Evolutionary conservation across 2,888 invertebrate genomes (phyloP), one percentile per base, ranked within the genome.

Genomic region (Euclidia mi): DNA sequence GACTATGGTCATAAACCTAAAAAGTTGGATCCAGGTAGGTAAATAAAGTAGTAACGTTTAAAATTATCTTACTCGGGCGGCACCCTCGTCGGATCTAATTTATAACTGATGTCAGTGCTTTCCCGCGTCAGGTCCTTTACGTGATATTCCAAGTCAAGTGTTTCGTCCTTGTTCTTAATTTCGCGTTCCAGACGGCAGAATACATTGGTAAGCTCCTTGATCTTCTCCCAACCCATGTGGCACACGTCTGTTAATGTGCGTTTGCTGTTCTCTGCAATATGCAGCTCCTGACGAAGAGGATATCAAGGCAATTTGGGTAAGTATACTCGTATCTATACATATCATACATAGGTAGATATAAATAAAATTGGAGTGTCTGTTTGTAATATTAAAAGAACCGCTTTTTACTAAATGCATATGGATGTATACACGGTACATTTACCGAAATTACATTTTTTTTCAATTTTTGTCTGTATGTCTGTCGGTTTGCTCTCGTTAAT

Each of bases 101-200:
- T 98, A 85, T 96, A 98, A 35, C 97, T 97, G 60, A 98, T 97
- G 81, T 96, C 96, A 0, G 97, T 95, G 47, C 97, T 96, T 58
- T 96, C 95, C 68, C 97, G 96, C 76, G 97, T 96, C 66, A 98
- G 89, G 42, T 96, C 96, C 63, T 97, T 94, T 79, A 98, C 98
- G 12, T 96, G 95, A 25, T 92, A 95, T 79, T 98, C 98, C 74
- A 98, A 95, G 62, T 95, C 95, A 32, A 97, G 94, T 0, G 98
- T 96, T 76, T 97, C 97, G n/a, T 95, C 94, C 88, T 99, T 99
- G 82, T 98, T 98, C 60, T 95, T 95, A 45, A 98, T 94, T 83
- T 98, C 98, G 2, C 97, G 85, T 56, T 95, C 94, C 9, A 98
- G 90, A 62, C 96, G 95, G 69, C 96, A 96, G 74, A 95, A 95